These are phyloP conservation scores for Protosalanx chinensis DNA, from an alignment of 2,797 vertebrate genomes.

Conservation along the genomic window DNA sequence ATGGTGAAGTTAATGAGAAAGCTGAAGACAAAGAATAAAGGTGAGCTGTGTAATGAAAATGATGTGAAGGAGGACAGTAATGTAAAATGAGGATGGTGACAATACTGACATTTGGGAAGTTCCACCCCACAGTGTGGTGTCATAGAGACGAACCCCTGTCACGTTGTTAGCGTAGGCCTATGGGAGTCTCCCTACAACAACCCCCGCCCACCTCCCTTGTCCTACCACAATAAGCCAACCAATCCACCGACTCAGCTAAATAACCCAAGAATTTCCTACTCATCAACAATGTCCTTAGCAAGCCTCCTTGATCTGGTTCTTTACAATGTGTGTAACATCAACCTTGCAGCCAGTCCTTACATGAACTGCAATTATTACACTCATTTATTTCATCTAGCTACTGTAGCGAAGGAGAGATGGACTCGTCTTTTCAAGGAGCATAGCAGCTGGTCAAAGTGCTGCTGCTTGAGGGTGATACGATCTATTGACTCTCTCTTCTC, in stretches of 20 bases:
- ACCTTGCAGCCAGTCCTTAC: background rate
- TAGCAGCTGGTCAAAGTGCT: background rate
- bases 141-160: constrained; percentile 24
- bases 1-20: background rate
- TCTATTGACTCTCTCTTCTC: background rate
- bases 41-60: background rate
- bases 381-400: background rate
- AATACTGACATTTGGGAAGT: constrained; percentile 36
- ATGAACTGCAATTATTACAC: background rate
- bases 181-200: constrained; percentile 37
- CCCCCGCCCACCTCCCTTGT: constrained; percentile 65
- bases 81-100: constrained; percentile 12
- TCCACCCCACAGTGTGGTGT: constrained; percentile 32
- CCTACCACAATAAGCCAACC: constrained; percentile 33
- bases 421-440: background rate
- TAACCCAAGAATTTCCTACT: background rate
- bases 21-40: background rate
- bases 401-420: background rate
- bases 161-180: constrained; percentile 38
- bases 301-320: no score
- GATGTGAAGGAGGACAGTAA: background rate
- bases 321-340: background rate
- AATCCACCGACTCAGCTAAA: no score
- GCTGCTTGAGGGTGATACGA: background rate
- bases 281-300: background rate